Conservation (phyloP, 2,888 invertebrate genomes). For the Eurytoma californica region DNA sequence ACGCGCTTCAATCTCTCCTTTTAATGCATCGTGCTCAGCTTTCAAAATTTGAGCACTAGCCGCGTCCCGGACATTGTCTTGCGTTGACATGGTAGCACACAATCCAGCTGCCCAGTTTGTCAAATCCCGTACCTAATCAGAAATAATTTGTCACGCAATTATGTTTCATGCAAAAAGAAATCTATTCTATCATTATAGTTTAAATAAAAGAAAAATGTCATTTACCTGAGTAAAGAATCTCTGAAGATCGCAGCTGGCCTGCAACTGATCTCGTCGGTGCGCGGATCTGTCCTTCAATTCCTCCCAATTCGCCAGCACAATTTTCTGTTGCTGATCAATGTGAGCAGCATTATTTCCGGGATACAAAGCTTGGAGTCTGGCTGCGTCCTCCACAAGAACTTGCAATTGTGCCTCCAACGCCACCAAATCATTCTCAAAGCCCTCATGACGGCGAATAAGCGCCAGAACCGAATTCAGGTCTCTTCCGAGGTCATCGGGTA, state of each 20-base stretch:
- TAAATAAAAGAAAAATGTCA: not conserved
- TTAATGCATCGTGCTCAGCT: conserved; percentile 88
- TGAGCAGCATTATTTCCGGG: conserved; percentile 94
- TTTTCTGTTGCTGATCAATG: conserved; percentile 90
- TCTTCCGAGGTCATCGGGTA: conserved; percentile 87
- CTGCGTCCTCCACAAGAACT: conserved; percentile 94
- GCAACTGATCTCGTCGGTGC: conserved; percentile 86
- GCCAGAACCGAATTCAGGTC: conserved; percentile 92
- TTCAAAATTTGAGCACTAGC: conserved; percentile 87
- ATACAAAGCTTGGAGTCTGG: conserved; percentile 89
- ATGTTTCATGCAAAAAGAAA: not conserved
- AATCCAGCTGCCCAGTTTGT: conserved; percentile 91
- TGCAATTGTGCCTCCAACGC: conserved; percentile 94
- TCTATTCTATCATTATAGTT: too few species aligned
- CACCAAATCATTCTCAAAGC: conserved; percentile 93
- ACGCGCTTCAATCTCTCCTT: conserved; percentile 91
- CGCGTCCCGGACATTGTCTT: conserved; percentile 89
- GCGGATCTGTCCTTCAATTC: conserved; percentile 89
- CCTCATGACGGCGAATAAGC: conserved; percentile 90
- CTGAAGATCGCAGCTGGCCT: conserved; percentile 92
- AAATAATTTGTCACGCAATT: not conserved
- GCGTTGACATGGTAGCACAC: conserved; percentile 85
- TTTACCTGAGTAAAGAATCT: conserved; percentile 88
- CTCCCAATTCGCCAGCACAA: conserved; percentile 92
- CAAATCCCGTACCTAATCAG: conserved; percentile 85